These are phyloP conservation scores for Euzophera pinguis DNA, from an alignment of 2,888 invertebrate genomes.

Conservation along the genomic window DNA sequence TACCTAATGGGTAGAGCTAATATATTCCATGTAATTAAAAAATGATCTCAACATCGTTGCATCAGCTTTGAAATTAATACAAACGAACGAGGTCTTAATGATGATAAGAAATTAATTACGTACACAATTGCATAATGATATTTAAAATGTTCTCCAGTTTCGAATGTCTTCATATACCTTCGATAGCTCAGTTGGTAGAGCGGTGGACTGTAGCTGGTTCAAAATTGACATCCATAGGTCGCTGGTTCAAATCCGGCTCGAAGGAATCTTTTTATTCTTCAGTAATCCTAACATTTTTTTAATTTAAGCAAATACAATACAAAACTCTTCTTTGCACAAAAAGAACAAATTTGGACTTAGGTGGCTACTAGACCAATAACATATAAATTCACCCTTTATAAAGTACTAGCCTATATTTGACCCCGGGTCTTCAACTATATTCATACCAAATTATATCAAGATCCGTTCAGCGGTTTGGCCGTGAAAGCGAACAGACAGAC, in stretches of 20 bases:
- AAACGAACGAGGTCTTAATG: neutral
- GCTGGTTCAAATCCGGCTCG: conserved; percentile 79
- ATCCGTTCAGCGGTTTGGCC: no score
- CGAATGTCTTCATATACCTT: conserved; percentile 40
- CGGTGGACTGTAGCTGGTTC: conserved; percentile 72
- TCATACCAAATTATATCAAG: no score
- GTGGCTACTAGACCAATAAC: no score
- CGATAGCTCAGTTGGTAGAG: conserved; percentile 81
- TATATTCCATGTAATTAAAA: no score
- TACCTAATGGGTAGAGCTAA: no score
- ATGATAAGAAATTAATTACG: neutral
- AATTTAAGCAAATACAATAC: no score
- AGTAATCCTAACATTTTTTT: neutral
- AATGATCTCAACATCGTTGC: neutral
- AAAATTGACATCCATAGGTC: conserved; percentile 73
- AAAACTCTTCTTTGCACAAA: no score
- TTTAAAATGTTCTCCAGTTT: neutral
- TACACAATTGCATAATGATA: neutral
- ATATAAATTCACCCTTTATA: no score
- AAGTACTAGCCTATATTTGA: no score
- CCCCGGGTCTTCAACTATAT: no score
- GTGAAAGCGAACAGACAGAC: no score
- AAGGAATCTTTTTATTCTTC: conserved; percentile 39
- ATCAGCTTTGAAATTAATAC: neutral
- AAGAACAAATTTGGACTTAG: no score